phyloP scores from a whole-genome alignment of 2,113 vertebrate species.

The Takifugu bimaculatus region DNA sequence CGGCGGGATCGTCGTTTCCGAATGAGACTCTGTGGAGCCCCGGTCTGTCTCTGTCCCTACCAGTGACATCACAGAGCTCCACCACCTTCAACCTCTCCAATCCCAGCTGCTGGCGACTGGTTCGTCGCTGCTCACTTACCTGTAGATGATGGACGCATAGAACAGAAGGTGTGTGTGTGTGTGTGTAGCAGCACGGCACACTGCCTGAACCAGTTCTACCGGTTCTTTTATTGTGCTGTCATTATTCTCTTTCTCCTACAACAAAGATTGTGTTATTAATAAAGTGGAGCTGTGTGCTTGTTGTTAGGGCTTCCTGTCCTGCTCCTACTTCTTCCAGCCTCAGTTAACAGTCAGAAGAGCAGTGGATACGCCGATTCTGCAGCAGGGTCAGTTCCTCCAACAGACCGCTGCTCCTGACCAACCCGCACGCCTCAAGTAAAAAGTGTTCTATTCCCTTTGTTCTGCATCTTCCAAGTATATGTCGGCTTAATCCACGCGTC shows the following conservation, averaged over 20 bases:
- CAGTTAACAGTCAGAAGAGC: slow-evolving; percentile 85
- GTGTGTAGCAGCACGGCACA: no score
- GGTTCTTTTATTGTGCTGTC: not conserved
- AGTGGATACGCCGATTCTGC: slow-evolving; percentile 77
- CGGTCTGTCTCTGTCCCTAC: slow-evolving; percentile 74
- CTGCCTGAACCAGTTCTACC: not conserved
- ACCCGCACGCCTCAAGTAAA: slow-evolving; percentile 86
- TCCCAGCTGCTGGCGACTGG: slow-evolving; percentile 87
- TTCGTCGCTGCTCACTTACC: slow-evolving; percentile 90
- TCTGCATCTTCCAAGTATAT: not conserved
- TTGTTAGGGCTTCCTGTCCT: slow-evolving; percentile 84
- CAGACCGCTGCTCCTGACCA: slow-evolving; percentile 67
- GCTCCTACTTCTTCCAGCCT: slow-evolving; percentile 88
- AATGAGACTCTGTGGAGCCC: slow-evolving; percentile 69
- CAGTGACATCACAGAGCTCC: slow-evolving; percentile 60
- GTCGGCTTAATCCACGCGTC: not conserved
- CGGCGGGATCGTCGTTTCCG: slow-evolving; percentile 77
- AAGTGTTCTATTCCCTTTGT: not conserved
- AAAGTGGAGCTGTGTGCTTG: not conserved
- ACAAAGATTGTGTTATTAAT: not conserved
- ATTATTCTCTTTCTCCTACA: no score
- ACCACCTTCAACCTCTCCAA: slow-evolving; percentile 80
- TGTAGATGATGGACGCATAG: slow-evolving; percentile 84
- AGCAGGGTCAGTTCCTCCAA: slow-evolving; percentile 63
- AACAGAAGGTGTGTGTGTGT: slow-evolving; percentile 83